Evolutionary conservation across 2,888 invertebrate genomes (phyloP).

Genomic region (Diarsia brunnea): DNA sequence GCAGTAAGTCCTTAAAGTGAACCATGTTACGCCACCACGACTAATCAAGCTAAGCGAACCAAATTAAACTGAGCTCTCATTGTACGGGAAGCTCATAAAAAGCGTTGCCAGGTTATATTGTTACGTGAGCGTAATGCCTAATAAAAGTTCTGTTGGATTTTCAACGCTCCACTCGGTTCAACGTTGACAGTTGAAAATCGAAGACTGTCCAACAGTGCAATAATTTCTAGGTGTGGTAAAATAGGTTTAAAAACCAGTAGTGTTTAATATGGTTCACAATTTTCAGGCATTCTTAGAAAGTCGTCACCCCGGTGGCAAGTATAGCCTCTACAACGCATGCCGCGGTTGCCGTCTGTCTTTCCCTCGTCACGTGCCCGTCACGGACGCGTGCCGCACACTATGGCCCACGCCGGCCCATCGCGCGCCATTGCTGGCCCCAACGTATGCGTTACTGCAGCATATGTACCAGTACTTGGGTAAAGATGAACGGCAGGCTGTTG

Average conservation of each 20-base stretch:
- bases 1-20: too few species aligned
- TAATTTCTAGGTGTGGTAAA: neutral
- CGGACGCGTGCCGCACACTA: constrained; percentile 90
- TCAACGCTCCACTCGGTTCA: too few species aligned
- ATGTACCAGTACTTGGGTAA: constrained; percentile 96
- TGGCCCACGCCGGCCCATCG: constrained; percentile 92
- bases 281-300: constrained; percentile 93
- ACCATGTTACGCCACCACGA: too few species aligned
- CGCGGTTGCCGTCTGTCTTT: constrained; percentile 87
- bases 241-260: neutral
- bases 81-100: too few species aligned
- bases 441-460: constrained; percentile 96
- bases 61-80: too few species aligned
- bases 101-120: too few species aligned
- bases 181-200: neutral
- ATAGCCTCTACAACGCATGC: constrained; percentile 96
- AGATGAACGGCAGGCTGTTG: constrained; percentile 95
- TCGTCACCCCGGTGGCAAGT: constrained; percentile 93
- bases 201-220: neutral
- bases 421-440: constrained; percentile 95
- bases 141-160: neutral
- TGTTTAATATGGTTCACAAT: neutral
- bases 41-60: too few species aligned
- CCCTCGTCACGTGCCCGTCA: constrained; percentile 91
- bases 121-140: neutral